Evolutionary conservation across 2,113 vertebrate species (phyloP).

Genomic region (Pristiophorus japonicus): DNA sequence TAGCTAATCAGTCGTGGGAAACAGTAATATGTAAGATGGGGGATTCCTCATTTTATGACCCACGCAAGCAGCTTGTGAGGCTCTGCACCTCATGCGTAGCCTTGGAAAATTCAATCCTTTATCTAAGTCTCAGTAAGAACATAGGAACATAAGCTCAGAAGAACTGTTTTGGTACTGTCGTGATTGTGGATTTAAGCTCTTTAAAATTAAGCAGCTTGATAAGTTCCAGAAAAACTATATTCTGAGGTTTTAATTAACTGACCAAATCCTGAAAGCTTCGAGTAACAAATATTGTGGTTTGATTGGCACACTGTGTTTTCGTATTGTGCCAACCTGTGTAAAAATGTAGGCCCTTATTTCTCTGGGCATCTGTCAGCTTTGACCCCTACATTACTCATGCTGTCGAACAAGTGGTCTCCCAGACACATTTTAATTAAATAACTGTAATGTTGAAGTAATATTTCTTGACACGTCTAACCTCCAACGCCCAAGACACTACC

Average conservation of each 20-base stretch:
- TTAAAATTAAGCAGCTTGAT: not conserved
- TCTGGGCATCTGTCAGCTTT: not conserved
- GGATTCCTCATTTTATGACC: not conserved
- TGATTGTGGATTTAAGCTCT: not conserved
- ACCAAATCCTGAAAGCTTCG: not conserved
- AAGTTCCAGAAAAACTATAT: not conserved
- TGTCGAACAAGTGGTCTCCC: not conserved
- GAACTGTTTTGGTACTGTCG: not conserved
- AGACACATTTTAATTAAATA: slow-evolving; percentile 30
- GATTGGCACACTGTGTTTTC: not conserved
- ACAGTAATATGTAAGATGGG: not conserved
- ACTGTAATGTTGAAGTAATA: slow-evolving; percentile 13
- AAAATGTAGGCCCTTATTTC: not conserved
- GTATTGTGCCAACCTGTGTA: not conserved
- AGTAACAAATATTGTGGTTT: not conserved
- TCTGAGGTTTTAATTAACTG: not conserved
- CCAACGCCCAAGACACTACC: not conserved
- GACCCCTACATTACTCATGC: not conserved
- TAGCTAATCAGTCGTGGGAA: not conserved
- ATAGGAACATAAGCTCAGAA: too few species aligned
- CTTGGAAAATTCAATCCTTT: not conserved
- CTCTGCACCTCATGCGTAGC: not conserved
- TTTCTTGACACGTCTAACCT: slow-evolving; percentile 4
- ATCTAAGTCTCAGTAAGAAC: not conserved
- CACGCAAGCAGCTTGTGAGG: not conserved